Conservation (phyloP, 2,888 invertebrate genomes). For the Noctua janthina region DNA sequence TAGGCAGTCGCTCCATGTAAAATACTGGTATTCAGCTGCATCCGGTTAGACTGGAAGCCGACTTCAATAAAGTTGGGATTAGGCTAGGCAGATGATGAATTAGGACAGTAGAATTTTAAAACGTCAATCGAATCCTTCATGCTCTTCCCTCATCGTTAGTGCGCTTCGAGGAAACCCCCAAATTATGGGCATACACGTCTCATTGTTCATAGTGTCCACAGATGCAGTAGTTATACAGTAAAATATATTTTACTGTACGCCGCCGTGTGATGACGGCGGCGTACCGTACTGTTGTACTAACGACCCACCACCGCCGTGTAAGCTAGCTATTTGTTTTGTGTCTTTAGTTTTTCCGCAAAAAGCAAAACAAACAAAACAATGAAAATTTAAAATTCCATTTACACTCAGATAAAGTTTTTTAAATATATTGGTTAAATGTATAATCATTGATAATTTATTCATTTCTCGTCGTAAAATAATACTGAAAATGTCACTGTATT, state of each 20-base stretch:
- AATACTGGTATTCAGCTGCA: too few relatives aligned
- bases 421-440: background rate
- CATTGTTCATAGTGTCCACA: background rate
- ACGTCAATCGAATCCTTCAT: too few relatives aligned
- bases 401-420: background rate
- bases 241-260: background rate
- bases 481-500: background rate
- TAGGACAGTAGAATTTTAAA: too few relatives aligned
- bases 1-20: too few relatives aligned
- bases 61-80: too few relatives aligned
- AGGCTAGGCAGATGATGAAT: too few relatives aligned
- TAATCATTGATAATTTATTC: background rate
- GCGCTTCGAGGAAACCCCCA: too few relatives aligned
- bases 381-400: background rate
- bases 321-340: background rate
- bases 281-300: background rate
- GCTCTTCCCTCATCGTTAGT: too few relatives aligned
- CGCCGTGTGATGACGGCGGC: too few relatives aligned
- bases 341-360: background rate
- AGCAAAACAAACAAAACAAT: background rate
- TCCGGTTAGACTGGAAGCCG: too few relatives aligned
- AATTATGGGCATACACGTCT: background rate
- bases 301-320: background rate
- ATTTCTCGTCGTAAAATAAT: conserved; percentile 30
- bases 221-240: background rate